Evolutionary conservation across 2,113 vertebrate species (phyloP), one percentile per base, ranked within the genome.

Genomic region (Scatophagus argus): DNA sequence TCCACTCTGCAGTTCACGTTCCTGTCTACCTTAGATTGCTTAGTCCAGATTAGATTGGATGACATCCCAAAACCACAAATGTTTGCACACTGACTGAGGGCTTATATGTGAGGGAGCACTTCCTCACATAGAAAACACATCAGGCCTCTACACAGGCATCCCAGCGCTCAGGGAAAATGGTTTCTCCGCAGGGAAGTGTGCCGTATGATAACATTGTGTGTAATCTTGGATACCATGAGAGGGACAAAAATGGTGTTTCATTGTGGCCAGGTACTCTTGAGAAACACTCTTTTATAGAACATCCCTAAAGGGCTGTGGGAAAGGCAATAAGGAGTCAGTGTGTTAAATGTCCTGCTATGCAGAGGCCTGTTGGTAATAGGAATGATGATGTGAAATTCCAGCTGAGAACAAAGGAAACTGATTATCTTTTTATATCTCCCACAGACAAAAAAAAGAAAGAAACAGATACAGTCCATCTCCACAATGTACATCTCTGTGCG

Each of bases 181-280:
- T 58, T 38, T 11, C 71, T 83, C 82, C 32, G 7, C 13, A 17
- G 81, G 88, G 81, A 88, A 88, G 88, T 72, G 82, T 76, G 64
- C 51, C 19, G 9, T 73, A 87, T 19, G 83, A 88, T 85, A 91
- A 87, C 84, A 89, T 75, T 87, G 78, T 91, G 74, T 80, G 79
- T 71, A 49, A 56, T 14, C 63, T 55, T 73, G 76, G 65, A 79
- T 70, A 71, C 85, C 83, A 81, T 78, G 83, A 74, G 83, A 77
- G 69, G 14, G 59, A 76, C 62, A 63, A 70, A 77, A 87, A 90
- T 60, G 51, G 82, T 65, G 69, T 74, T 89, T 87, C 73, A 83
- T 80, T 89, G 84, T 87, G 83, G 49, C 65, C 81, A 76, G 39
- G 82, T 79, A 80, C 86, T 81, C 74, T 63, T 67, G 89, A 90